Base-by-base conservation (phyloP, 2,797 vertebrate genomes). In the Ctenosaura bakeri region DNA sequence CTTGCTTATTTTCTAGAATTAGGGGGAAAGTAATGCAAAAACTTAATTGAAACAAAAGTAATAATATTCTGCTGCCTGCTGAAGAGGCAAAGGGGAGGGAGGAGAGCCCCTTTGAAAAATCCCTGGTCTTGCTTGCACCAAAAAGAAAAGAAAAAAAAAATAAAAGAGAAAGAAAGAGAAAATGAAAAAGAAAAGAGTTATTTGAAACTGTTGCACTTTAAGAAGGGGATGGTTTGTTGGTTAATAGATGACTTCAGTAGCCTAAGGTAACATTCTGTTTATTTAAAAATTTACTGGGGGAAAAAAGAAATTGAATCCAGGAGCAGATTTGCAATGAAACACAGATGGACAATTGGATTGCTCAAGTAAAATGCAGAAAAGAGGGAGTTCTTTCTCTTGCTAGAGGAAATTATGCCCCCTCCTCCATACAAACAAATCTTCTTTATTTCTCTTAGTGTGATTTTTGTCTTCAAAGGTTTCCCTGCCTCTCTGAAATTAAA, bases 341-440 rank as follows among this genome's bases (percentile, higher is more conserved):
- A 0, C 93, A 94, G 92, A 87, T 66, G 93, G 92, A 93, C 91
- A 92, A 87, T 93, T 90, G 92, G 92, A 94, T 94, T 92, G 92
- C 89, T 71, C n/a, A 87, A 66, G 66, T 76, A 91, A 93, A 95
- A 94, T 92, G 92, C 56, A 88, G 91, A 89, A 73, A 90, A 46
- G 91, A 94, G 92, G 91, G 94, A 85, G 69, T 50, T 87, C 59
- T 86, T 85, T 69, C 26, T 62, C 89, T 90, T 90, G 35, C 76
- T 85, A 6, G 46, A 93, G 94, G 88, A 90, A 95, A 95, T 79
- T 79, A 35, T 64, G 85, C 76, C 81, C 50, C 77, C 85, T 56
- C 87, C 92, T 94, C 87, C 92, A 77, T 29, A 66, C 92, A 85
- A 95, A 86, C 90, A 91, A 88, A 80, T 74, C 88, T 83, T 86